Conservation (phyloP, 2,113 vertebrate species). For the Ariopsis seemanni region DNA sequence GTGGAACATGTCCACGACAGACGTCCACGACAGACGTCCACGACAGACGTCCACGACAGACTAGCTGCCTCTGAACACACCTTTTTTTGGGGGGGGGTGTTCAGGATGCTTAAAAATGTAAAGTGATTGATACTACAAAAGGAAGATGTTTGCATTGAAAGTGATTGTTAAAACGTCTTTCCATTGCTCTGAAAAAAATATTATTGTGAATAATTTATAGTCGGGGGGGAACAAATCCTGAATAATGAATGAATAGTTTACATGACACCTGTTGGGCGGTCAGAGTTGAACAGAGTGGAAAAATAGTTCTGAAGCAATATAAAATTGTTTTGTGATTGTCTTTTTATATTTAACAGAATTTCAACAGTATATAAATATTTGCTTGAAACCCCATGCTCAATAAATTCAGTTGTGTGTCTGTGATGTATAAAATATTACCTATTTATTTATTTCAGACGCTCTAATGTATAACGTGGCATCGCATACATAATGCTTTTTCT, state of each 20-base stretch:
- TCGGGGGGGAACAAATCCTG: neutral
- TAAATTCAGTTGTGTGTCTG: no score
- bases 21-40: neutral
- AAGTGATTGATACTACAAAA: neutral
- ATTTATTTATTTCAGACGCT: neutral
- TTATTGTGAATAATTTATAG: neutral
- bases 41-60: neutral
- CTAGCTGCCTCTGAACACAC: neutral
- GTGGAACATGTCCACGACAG: neutral
- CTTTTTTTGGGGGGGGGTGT: no score
- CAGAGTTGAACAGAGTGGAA: neutral
- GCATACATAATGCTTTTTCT: neutral
- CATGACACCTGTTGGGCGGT: neutral
- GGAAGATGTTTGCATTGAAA: neutral
- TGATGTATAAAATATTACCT: neutral
- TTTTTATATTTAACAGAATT: neutral
- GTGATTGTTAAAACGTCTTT: neutral
- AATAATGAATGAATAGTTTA: slow-evolving; percentile 2
- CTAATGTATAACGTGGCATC: neutral
- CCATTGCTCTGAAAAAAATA: neutral
- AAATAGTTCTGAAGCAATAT: no score
- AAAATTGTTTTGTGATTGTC: neutral
- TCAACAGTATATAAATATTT: neutral
- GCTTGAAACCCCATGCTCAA: neutral
- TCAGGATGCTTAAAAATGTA: neutral